These are phyloP conservation scores for Eupithecia centaureata DNA, from an alignment of 2,888 invertebrate species.

Conservation along the genomic window DNA sequence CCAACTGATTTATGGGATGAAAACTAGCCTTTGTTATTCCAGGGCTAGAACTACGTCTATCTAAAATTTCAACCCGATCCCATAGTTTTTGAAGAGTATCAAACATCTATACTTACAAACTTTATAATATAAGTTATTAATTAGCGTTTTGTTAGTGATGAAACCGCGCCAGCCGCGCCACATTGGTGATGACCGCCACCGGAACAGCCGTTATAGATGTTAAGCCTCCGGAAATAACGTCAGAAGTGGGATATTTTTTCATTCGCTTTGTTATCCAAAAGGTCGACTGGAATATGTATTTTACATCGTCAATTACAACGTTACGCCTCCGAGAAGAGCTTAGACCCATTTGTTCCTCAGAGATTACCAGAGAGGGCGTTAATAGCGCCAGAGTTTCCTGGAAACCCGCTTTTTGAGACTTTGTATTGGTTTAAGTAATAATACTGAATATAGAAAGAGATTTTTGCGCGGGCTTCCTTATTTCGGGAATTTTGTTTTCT, in stretches of 20 bases:
- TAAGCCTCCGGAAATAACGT: slow-evolving; percentile 27
- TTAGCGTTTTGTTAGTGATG: background rate
- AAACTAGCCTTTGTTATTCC: no score
- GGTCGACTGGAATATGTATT: slow-evolving; percentile 31
- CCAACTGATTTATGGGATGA: no score
- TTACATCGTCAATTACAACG: slow-evolving; percentile 33
- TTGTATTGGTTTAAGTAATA: background rate
- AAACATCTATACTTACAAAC: no score
- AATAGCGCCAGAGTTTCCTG: background rate
- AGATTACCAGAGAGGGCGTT: slow-evolving; percentile 5
- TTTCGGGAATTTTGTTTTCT: background rate
- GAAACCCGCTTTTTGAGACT: background rate
- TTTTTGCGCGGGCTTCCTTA: background rate
- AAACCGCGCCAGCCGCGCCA: background rate
- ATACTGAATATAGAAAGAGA: background rate
- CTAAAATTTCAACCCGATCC: no score
- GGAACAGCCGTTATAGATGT: slow-evolving; percentile 21
- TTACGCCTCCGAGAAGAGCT: slow-evolving; percentile 31
- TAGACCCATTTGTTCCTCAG: slow-evolving; percentile 24
- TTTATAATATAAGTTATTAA: no score
- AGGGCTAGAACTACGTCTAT: no score
- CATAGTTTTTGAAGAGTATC: no score
- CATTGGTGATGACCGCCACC: background rate
- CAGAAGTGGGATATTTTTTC: slow-evolving; percentile 26
- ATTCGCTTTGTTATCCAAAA: slow-evolving; percentile 20